phyloP scores from a whole-genome alignment of 2,797 vertebrate genomes.

The Potorous gilbertii region DNA sequence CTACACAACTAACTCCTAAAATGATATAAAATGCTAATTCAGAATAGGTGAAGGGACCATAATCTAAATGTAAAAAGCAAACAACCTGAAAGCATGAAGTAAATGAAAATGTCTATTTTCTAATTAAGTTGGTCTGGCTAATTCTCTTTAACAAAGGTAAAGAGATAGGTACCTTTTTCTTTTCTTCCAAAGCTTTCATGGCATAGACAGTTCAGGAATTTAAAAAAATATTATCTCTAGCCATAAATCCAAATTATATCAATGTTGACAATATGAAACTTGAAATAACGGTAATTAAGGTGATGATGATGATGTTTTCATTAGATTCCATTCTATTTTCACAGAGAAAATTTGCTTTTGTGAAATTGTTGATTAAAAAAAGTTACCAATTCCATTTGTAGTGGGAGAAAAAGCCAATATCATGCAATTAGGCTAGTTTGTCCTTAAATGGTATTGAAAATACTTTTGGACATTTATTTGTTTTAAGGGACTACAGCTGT shows the following conservation, averaged over 20 bases:
- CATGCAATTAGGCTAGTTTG: not conserved
- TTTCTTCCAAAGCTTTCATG: conserved; percentile 27
- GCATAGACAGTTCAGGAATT: not conserved
- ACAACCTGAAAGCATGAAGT: not conserved
- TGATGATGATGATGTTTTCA: conserved; percentile 47
- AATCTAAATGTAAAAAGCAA: not conserved
- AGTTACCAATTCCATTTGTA: conserved; percentile 19
- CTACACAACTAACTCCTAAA: not conserved
- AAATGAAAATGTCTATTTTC: not conserved
- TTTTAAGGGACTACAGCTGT: not conserved
- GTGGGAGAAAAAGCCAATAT: not conserved
- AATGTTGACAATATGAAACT: not conserved
- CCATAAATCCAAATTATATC: conserved; percentile 33
- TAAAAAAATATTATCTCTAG: conserved; percentile 33
- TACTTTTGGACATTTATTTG: not conserved
- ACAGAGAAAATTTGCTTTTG: conserved; percentile 31
- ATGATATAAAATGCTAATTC: not conserved
- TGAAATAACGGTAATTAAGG: conserved; percentile 43
- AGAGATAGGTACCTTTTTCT: not conserved
- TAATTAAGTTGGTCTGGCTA: not conserved
- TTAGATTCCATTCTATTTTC: conserved; percentile 35
- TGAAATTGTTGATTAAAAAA: conserved; percentile 42
- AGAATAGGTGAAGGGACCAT: not conserved
- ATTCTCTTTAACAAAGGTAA: conserved; percentile 16
- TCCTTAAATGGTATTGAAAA: not conserved